Evolutionary conservation across 30 jellyfish, hydroid and myxozoan genomes (phyloP), one percentile per base, ranked within the genome.

Genomic region (Rhopilema esculentum): DNA sequence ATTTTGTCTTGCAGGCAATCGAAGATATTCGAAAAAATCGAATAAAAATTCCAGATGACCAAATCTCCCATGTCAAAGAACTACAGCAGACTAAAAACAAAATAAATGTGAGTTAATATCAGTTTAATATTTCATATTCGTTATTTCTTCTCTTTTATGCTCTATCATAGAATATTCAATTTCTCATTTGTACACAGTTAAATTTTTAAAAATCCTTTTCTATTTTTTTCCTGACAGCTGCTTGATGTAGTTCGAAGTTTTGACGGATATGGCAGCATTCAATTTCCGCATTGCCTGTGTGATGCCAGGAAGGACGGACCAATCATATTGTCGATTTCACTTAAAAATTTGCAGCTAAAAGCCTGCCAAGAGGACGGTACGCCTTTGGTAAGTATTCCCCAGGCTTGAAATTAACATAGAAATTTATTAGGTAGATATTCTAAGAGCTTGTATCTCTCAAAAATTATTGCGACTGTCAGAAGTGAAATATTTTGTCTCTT

Each of bases 241-340:
- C 94, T 88, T 16, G 98, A 89, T 65, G 96, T 71, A 27, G 93
- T 92, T 22, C 97, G 98, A 16, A 80, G 88, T 24, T 84, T 93
- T 24, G 93, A 83, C 22, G 98, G 97, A 1, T 93, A 93, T 70
- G 89, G 97, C 16, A 79, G 87, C 57, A 79, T 93, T 24, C 76
- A 27, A 28, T 93, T 93, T 72, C 98, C 98, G 21, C 98, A 93
- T 48, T 93, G 98, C 40, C 64, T 89, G 20, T 93, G 97, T 71
- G 98, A 93, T 80, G 97, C 98, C 24, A 66, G 97, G 65, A 84
- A 85, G 79, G 98, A 93, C 21, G 97, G 98, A 30, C 98, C 93
- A 26, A 87, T 93, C 8, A 69, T 85, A 28, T 28, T 93, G 82
- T 23, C 68, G 16, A 63, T 89, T 18, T 71, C 90, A 1, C 50